Percentiles rank a stretch among this genome's conserved stretches.
Conservation (phyloP, 1,140 invertebrate genomes). For the Meloidogyne exigua region DNA sequence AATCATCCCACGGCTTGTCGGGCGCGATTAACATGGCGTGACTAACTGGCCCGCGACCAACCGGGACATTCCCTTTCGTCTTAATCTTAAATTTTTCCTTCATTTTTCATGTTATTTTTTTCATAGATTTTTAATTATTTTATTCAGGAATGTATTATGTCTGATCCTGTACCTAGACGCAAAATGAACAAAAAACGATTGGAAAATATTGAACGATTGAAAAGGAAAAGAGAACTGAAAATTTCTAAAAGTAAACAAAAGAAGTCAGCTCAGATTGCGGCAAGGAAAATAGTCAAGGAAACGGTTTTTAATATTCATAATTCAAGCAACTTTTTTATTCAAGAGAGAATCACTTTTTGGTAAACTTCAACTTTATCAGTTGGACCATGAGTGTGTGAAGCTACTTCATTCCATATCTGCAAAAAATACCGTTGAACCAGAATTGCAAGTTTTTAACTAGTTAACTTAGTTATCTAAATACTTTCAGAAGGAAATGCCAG, state of each 20-base stretch:
- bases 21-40: too few relatives aligned
- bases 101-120: too few relatives aligned
- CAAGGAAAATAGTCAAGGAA: slow-evolving; percentile 32
- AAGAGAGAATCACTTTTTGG: slow-evolving; percentile 35
- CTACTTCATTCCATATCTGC: slow-evolving; percentile 30
- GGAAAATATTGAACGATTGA: slow-evolving; percentile 35
- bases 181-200: slow-evolving; percentile 31
- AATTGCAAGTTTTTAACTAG: not conserved
- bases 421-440: slow-evolving; percentile 2
- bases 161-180: not conserved
- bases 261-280: slow-evolving; percentile 31
- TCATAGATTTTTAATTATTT: too few relatives aligned
- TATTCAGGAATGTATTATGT: too few relatives aligned
- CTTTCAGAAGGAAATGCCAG: not conserved
- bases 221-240: slow-evolving; percentile 35
- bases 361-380: slow-evolving; percentile 29
- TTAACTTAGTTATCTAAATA: too few relatives aligned
- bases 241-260: slow-evolving; percentile 35
- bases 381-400: slow-evolving; percentile 20
- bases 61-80: too few relatives aligned
- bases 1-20: too few relatives aligned
- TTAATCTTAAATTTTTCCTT: too few relatives aligned
- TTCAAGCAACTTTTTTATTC: slow-evolving; percentile 26
- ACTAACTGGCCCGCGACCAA: too few relatives aligned
- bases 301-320: slow-evolving; percentile 27